Evolutionary conservation across 2,797 vertebrate species (phyloP).

Genomic region (Enteromius treurensis): DNA sequence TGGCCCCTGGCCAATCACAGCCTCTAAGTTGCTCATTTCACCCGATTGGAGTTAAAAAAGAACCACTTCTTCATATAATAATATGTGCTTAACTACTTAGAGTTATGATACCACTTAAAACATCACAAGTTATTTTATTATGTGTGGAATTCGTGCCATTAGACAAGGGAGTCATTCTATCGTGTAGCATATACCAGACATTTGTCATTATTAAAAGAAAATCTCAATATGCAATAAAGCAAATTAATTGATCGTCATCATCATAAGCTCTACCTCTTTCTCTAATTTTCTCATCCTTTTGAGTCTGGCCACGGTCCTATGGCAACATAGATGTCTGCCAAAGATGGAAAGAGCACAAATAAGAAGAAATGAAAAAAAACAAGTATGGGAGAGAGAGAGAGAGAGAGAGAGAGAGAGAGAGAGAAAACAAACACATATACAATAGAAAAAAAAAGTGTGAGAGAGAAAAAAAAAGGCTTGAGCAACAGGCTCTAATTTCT

Average conservation of each 20-base stretch:
- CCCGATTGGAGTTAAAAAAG: background rate
- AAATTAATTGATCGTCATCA: background rate
- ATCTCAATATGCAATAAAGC: background rate
- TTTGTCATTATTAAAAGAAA: background rate
- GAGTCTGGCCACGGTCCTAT: conserved; percentile 42
- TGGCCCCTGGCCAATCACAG: conserved; percentile 43
- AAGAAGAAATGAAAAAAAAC: conserved; percentile 42
- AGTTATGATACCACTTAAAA: background rate
- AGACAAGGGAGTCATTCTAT: background rate
- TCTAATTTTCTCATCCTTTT: conserved; percentile 20
- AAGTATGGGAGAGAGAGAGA: conserved; percentile 53
- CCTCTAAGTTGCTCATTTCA: conserved; percentile 10
- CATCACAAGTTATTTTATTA: background rate
- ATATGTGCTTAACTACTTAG: background rate
- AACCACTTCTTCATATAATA: background rate
- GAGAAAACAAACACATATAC: conserved; percentile 35
- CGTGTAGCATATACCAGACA: background rate
- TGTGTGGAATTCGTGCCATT: background rate
- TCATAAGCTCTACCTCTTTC: conserved; percentile 17
- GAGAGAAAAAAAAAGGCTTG: conserved; percentile 37
- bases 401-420: background rate
- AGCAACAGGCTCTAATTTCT: conserved; percentile 51
- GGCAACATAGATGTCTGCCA: conserved; percentile 55
- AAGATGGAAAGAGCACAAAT: conserved; percentile 53
- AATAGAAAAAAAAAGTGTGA: conserved; percentile 3